Base-by-base conservation (phyloP, 2,888 invertebrate species). In the Pollenia angustigena region DNA sequence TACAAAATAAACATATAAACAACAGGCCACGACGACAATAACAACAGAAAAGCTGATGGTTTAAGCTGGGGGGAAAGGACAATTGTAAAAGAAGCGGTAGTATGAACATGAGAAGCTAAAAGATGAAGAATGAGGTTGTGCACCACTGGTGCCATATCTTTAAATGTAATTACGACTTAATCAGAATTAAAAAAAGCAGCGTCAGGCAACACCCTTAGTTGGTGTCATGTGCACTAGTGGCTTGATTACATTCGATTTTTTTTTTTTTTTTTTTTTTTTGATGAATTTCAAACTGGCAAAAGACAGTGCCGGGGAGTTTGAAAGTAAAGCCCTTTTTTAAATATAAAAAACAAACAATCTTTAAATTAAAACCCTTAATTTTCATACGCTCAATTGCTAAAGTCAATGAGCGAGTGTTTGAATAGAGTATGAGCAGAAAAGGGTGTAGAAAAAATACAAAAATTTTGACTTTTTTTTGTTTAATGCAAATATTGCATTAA, bases 81-180 rank as follows among this genome's bases (percentile, higher is more conserved):
- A 66, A 4, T 54, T 48, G 16, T 58, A 32, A 16, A 46, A 6
- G 12, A 11, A 68, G 58, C 46, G 66, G 76, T 23, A 58, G 68
- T 56, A 50, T 11, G n/a, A n/a, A 58, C 14, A 54, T 42, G 23
- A 64, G 44, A 74, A 58, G 75, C 48, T 52, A 60, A 79, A 60
- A 72, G 56, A 87, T 87, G 76, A 81, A 62, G 80, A 81, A 83
- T 83, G 72, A 87, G 54, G 11, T 44, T 72, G 91, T 58, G 89
- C 90, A 89, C 90, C 90, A 90, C 92, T 92, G 92, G 92, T 92
- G 92, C 90, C 91, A 91, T 92, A 93, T 93, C 92, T 92, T 93
- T 91, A 91, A 93, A 92, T 93, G 93, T 93, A 92, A 92, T 92
- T 92, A 92, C 92, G 92, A 92, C 92, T 92, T 92, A 93, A 93